phyloP scores from a whole-genome alignment of 2,113 vertebrate genomes.

The Callaeas wilsoni region DNA sequence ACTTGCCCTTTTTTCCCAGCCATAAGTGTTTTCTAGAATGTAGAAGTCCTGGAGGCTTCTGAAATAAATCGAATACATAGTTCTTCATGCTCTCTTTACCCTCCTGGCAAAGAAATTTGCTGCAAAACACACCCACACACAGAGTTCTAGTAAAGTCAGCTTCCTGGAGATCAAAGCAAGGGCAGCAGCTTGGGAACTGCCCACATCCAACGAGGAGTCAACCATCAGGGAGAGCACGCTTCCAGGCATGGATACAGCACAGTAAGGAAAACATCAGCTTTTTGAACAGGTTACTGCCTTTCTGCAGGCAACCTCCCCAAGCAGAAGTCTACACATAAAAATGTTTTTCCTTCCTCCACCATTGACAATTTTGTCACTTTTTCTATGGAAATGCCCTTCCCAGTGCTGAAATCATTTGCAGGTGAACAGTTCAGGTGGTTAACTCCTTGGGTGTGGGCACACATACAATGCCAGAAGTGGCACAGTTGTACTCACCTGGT shows the following conservation, averaged over 20 bases:
- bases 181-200: background rate
- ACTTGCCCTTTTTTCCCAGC: background rate
- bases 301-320: background rate
- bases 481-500: background rate
- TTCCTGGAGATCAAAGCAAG: background rate
- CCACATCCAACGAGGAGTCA: background rate
- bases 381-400: background rate
- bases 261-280: background rate
- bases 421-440: background rate
- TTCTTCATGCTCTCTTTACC: background rate
- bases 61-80: background rate
- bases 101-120: background rate
- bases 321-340: background rate
- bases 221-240: background rate
- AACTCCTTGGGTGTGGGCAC: background rate
- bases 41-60: background rate
- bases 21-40: background rate
- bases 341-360: background rate
- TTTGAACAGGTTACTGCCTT: background rate
- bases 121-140: background rate
- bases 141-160: background rate
- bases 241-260: background rate
- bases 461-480: background rate
- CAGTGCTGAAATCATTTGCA: background rate
- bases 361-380: rapidly evolving